Base-by-base conservation (phyloP, 2,797 vertebrate genomes). In the Tragelaphus eurycerus region DNA sequence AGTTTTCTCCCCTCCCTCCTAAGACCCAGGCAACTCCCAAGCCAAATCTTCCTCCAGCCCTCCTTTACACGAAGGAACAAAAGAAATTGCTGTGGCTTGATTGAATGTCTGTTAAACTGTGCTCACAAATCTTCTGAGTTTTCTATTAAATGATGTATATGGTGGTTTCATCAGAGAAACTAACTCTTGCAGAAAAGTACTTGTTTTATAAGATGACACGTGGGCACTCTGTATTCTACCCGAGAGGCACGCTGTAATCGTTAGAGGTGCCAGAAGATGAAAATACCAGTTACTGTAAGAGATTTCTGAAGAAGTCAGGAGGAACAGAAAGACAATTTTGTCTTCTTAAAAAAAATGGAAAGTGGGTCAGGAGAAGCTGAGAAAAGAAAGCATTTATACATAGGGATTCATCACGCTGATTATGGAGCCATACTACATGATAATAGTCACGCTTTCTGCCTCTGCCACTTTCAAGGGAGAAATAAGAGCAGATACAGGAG, bases 141-240 rank as follows among this genome's bases (percentile, higher is more conserved):
- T 90, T 85, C 95, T 92, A 96, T 92, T 97, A 97, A 92, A 96
- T 85, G 93, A 52, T 62, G 59, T 82, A 71, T 21, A 43, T 4
- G 46, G 88, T 74, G 62, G 96, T 85, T 96, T 95, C 96, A 95
- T 88, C 95, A 86, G 76, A 96, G 92, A 97, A 95, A 92, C 38
- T n/a, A 92, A 93, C 60, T 96, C 82, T 59, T 95, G 87, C 90
- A 93, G 90, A 76, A 94, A 97, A 78, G 23, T 31, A 31, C 46
- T 64, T 86, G 50, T 95, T 93, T 92, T 82, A 23, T 25, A 78
- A 92, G 92, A 90, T 81, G 90, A 92, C 83, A 82, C 23, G 89
- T 43, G 71, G 57, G 88, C 86, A 50, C 34, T 55, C 76, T 29
- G 48, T 50, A 85, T 96, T 95, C 92, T 64, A 60, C 64, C 83